Base-by-base conservation (phyloP, 2,113 vertebrate genomes). In the Phrynocephalus versicolor region DNA sequence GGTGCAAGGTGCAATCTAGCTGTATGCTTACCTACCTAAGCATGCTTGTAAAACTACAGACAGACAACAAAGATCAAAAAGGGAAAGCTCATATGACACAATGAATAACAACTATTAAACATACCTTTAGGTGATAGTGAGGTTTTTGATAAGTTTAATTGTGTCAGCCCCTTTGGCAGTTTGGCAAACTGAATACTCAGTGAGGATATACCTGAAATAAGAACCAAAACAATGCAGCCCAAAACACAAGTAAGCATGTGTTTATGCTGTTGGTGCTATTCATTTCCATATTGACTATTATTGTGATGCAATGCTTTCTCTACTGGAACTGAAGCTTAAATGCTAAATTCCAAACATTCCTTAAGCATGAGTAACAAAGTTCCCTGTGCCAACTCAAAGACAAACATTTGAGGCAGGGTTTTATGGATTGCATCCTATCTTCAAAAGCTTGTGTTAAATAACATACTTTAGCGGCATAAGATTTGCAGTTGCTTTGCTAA, bases 51-150 rank as follows among this genome's bases (percentile, higher is more conserved):
- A 83, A 71, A 27, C 3, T 19, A 21, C 51, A 58, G 18, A 39
- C 57, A 58, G 41, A 14, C 27, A 58, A 62, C 5, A 45, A 35
- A 71, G 27, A 13, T 45, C 21, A 25, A 57, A n/a, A 74, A 84
- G 16, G 12, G 55, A 37, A 35, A 27, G n/a, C 8, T 69, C 1
- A 57, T 77, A 25, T 39, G 27, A 57, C 51, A 65, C 78, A 67
- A 69, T 78, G 3, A 0, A 15, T 30, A 33, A 82, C 14, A 72
- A 51, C 79, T 12, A 39, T 70, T 33, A 55, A 89, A 84, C 77
- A 65, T 97, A 99, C 98, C 98, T 98, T 99, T 99, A 94, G 98
- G 97, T 90, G 98, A 99, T 88, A 99, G 89, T 91, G 98, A 99
- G 95, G 98, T 98, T 97, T 97, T 99, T 60, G 98, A 99, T 89